These are phyloP conservation scores for Xyrauchen texanus DNA, from an alignment of 2,113 vertebrate species.

Conservation along the genomic window DNA sequence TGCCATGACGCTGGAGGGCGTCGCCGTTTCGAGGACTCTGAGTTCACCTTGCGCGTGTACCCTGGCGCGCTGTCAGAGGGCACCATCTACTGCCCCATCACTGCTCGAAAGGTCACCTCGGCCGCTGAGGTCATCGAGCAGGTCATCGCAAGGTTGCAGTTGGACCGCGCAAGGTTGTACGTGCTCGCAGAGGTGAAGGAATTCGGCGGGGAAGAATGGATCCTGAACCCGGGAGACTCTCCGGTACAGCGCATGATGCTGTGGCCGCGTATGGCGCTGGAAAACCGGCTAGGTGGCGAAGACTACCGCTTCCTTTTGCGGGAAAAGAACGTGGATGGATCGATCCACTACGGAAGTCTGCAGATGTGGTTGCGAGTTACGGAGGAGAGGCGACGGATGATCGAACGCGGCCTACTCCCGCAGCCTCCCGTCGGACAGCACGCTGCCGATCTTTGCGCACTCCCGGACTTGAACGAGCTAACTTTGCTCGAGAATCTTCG, in stretches of 20 bases:
- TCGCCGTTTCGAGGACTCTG: slow-evolving; percentile 92
- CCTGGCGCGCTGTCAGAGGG: slow-evolving; percentile 89
- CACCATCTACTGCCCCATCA: slow-evolving; percentile 91
- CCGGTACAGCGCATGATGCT: slow-evolving; percentile 96
- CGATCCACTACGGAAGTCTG: slow-evolving; percentile 92
- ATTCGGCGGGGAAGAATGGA: slow-evolving; percentile 97
- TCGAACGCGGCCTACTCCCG: slow-evolving; percentile 92
- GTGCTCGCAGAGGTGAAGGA: slow-evolving; percentile 95
- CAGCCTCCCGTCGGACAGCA: slow-evolving; percentile 85
- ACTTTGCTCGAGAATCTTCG: slow-evolving; percentile 89
- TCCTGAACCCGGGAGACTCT: slow-evolving; percentile 93
- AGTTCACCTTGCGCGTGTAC: slow-evolving; percentile 88
- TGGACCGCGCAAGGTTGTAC: slow-evolving; percentile 90
- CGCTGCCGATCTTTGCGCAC: slow-evolving; percentile 86
- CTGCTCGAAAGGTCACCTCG: slow-evolving; percentile 86
- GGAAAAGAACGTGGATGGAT: slow-evolving; percentile 95
- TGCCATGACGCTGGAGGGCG: slow-evolving; percentile 93
- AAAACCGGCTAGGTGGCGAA: slow-evolving; percentile 87
- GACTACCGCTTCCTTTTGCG: slow-evolving; percentile 94
- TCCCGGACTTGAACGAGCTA: slow-evolving; percentile 89
- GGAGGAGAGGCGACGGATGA: slow-evolving; percentile 86
- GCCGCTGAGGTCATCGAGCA: slow-evolving; percentile 91
- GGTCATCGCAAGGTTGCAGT: slow-evolving; percentile 83
- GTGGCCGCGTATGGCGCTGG: slow-evolving; percentile 90
- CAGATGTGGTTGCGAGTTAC: slow-evolving; percentile 95